These are phyloP conservation scores for Pseudobourletiella spinata DNA, from an alignment of 1,140 invertebrate species.

Conservation along the genomic window DNA sequence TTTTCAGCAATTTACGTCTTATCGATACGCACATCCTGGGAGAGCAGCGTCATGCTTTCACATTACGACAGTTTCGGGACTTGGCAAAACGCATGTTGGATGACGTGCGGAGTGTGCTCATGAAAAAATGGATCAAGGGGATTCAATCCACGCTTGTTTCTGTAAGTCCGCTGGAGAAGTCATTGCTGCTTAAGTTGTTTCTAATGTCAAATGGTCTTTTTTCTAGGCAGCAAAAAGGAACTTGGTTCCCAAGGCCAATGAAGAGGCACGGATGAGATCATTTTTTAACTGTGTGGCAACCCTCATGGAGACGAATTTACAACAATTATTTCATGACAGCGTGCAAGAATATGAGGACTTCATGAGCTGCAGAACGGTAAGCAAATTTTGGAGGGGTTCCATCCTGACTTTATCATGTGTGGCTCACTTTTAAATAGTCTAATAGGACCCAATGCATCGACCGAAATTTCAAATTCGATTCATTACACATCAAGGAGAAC, in stretches of 20 bases:
- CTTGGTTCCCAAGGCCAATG: constrained; percentile 58
- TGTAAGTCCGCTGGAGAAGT: constrained; percentile 37
- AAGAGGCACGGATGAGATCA: constrained; percentile 54
- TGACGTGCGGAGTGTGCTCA: constrained; percentile 45
- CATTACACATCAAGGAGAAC: not conserved
- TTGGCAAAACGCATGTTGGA: constrained; percentile 47
- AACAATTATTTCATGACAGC: constrained; percentile 67
- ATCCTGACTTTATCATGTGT: constrained; percentile 22
- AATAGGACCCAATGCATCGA: constrained; percentile 29
- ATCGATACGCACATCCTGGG: constrained; percentile 48
- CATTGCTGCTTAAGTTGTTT: no score
- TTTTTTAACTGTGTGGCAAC: constrained; percentile 77
- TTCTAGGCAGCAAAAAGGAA: constrained; percentile 62
- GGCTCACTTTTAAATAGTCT: no score
- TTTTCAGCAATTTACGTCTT: constrained; percentile 47
- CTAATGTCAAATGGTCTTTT: no score
- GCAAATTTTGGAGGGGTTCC: no score
- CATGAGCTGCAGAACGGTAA: constrained; percentile 63
- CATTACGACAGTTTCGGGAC: constrained; percentile 48
- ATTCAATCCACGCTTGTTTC: constrained; percentile 49
- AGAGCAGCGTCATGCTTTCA: constrained; percentile 44
- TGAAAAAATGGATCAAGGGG: constrained; percentile 53
- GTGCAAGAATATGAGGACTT: constrained; percentile 68
- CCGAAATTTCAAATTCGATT: constrained; percentile 23
- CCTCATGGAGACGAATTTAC: constrained; percentile 76